Conservation (phyloP, 2,888 invertebrate genomes). For the Limenitis arthemis region DNA sequence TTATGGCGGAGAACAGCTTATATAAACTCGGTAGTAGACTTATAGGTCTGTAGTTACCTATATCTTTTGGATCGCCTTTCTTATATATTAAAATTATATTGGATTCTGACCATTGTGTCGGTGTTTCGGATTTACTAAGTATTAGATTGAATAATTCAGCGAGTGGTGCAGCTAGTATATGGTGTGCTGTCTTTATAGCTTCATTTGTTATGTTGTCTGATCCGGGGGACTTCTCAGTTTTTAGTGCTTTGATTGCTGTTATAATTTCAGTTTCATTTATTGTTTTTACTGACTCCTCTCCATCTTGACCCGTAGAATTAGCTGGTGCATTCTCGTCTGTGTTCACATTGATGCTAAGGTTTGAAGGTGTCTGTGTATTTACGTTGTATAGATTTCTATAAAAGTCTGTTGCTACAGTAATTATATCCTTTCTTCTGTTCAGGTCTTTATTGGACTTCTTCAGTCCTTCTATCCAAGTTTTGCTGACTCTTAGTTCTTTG, state of each 20-base stretch:
- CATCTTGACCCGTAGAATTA: too few species aligned
- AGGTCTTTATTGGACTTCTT: too few species aligned
- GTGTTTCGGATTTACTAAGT: background rate
- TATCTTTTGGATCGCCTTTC: slow-evolving; percentile 14
- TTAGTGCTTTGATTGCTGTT: slow-evolving; percentile 1
- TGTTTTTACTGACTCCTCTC: background rate
- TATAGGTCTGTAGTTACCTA: slow-evolving; percentile 14
- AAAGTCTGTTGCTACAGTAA: slow-evolving; percentile 12
- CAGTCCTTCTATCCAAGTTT: slow-evolving; percentile 11
- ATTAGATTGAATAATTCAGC: slow-evolving; percentile 7
- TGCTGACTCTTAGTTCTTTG: slow-evolving; percentile 1
- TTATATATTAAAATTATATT: slow-evolving; percentile 15
- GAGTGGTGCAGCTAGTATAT: slow-evolving; percentile 3
- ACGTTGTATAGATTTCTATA: slow-evolving; percentile 13
- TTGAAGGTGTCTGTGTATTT: too few species aligned
- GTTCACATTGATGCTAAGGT: too few species aligned
- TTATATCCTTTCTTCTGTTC: slow-evolving; percentile 9
- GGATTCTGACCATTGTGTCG: slow-evolving; percentile 9
- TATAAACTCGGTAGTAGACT: slow-evolving; percentile 15
- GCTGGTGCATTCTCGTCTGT: too few species aligned
- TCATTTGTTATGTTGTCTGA: slow-evolving; percentile 19
- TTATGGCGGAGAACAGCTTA: slow-evolving; percentile 16
- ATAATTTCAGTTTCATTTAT: background rate
- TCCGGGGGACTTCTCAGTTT: slow-evolving; percentile 11
- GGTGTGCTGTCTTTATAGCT: slow-evolving; percentile 6